Evolutionary conservation across 37 sponge, comb jelly and placozoan species (phyloP).

Genomic region (Lycopodina hypogea): DNA sequence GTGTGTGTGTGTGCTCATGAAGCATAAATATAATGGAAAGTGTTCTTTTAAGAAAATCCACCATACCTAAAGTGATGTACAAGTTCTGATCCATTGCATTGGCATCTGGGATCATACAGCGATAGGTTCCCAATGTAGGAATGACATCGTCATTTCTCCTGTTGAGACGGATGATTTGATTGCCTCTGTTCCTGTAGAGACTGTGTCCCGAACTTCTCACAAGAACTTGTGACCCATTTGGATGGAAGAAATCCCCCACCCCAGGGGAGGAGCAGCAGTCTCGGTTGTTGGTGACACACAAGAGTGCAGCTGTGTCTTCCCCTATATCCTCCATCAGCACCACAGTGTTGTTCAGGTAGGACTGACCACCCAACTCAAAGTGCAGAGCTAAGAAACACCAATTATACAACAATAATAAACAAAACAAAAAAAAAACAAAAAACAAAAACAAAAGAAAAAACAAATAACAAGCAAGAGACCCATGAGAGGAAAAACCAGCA

Average conservation of each 20-base stretch:
- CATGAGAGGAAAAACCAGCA: too few species aligned
- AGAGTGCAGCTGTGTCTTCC: not conserved
- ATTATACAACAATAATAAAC: too few species aligned
- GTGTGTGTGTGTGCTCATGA: too few species aligned
- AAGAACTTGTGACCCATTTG: not conserved
- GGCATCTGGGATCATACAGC: constrained; percentile 1
- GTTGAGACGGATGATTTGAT: not conserved
- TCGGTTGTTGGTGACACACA: constrained; percentile 1
- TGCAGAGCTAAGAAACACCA: too few species aligned
- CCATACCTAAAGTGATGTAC: constrained; percentile 4
- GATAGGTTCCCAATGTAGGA: not conserved
- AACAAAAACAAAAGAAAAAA: too few species aligned
- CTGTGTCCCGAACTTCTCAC: not conserved
- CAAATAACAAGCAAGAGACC: too few species aligned
- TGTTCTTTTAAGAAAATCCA: too few species aligned
- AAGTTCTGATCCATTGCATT: not conserved
- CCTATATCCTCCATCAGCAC: not conserved
- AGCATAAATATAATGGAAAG: too few species aligned
- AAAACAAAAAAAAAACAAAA: too few species aligned
- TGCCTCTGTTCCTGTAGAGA: constrained; percentile 7
- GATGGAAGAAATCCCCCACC: constrained; percentile 7
- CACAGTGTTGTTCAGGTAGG: constrained; percentile 12
- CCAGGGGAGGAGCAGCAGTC: not conserved
- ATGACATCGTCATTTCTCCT: not conserved
- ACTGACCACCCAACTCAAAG: not conserved